These are phyloP conservation scores for Gopherus flavomarginatus DNA, from an alignment of 2,113 vertebrate species.

Conservation along the genomic window DNA sequence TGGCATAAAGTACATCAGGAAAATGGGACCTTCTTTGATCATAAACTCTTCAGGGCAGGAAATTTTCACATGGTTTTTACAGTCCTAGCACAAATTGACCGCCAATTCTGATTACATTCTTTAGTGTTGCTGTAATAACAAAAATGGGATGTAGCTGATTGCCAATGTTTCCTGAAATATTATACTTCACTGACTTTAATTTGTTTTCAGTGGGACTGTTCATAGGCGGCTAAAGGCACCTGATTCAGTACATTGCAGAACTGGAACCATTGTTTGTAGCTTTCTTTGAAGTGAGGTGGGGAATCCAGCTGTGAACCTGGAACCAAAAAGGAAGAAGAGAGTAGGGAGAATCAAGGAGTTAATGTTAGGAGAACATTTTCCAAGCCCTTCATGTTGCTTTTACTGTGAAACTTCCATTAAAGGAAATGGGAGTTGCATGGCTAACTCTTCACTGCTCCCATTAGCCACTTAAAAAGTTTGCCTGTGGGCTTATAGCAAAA, in stretches of 20 bases:
- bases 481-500: neutral
- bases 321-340: neutral
- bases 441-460: neutral
- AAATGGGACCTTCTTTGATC: neutral
- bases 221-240: neutral
- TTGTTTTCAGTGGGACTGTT: neutral
- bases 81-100: neutral
- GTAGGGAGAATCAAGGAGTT: neutral
- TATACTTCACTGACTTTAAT: neutral
- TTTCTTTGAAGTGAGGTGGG: neutral
- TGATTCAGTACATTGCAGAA: neutral
- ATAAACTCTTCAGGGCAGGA: neutral
- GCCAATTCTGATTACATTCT: neutral
- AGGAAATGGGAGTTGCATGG: neutral
- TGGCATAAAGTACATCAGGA: neutral
- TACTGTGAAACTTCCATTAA: neutral
- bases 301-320: neutral
- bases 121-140: neutral
- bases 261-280: neutral
- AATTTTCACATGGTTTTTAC: neutral
- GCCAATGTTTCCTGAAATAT: neutral
- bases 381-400: neutral
- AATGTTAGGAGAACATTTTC: neutral
- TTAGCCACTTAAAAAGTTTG: neutral
- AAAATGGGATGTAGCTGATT: neutral